Percentiles rank a stretch among this genome's conserved stretches.
phyloP scores from a whole-genome alignment of 2,113 vertebrate genomes.

The Numida meleagris region DNA sequence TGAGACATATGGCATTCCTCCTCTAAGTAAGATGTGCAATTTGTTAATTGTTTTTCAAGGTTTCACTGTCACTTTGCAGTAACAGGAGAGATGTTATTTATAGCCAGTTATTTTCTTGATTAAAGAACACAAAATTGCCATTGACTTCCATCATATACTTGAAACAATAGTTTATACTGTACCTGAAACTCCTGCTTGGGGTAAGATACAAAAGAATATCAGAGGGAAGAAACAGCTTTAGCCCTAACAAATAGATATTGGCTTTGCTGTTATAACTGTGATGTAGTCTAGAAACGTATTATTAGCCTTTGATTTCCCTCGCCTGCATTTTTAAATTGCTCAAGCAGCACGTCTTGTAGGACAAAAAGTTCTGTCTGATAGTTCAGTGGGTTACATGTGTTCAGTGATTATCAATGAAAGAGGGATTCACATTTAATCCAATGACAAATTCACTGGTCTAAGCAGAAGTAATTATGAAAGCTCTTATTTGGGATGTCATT shows the following conservation, averaged over 20 bases:
- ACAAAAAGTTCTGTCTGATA: background rate
- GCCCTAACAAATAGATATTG: background rate
- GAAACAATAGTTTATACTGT: background rate
- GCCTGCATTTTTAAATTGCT: background rate
- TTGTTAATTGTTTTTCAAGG: background rate
- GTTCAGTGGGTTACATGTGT: background rate
- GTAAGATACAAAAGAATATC: background rate
- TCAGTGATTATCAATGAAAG: background rate
- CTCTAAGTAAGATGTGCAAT: background rate
- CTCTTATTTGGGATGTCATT: conserved; percentile 25
- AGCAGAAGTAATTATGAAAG: background rate
- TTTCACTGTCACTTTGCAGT: background rate
- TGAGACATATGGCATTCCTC: background rate
- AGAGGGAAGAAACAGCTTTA: background rate
- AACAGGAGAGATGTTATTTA: conserved; percentile 3
- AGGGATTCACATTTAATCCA: background rate
- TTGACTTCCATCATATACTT: background rate
- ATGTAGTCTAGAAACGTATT: background rate
- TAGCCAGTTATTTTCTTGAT: conserved; percentile 12
- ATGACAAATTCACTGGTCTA: background rate
- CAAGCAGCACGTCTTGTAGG: background rate
- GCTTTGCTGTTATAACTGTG: background rate
- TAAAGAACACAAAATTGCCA: conserved; percentile 16
- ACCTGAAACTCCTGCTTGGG: background rate
- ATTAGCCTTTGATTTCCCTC: conserved; percentile 7